Evolutionary conservation across 2,888 invertebrate species (phyloP), one percentile per base, ranked within the genome.

Genomic region (Eupithecia tripunctaria): DNA sequence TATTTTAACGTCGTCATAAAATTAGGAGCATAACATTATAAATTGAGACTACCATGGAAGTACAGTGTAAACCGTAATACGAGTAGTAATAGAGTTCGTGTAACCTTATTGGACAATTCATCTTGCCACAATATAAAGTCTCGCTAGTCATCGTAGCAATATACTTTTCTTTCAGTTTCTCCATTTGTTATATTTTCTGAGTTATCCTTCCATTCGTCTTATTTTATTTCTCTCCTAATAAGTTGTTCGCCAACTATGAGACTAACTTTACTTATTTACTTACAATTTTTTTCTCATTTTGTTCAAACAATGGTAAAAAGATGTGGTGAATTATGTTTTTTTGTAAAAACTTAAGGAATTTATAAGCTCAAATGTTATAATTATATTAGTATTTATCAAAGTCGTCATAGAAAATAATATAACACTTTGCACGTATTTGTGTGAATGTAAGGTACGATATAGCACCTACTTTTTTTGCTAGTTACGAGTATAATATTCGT

Each of bases 81-180:
- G n/a, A n/a, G n/a, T n/a, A n/a, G 12, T 56, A 25, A 25, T 56
- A 60, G 29, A 29, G 60, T 60, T 27, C 60, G 29, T 27, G 3
- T 29, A 25, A 36, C 56, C 12, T 38, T 64, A 70, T 56, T 56
- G 38, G 36, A 47, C 25, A 70, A 63, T 70, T 64, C 27, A 70
- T 51, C 69, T 56, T 51, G 29, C 36, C 10, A 51, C 25, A 70
- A 36, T 36, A 27, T 21, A 64, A 25, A 64, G 38, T 64, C 38
- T 36, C 47, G 38, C 70, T 64, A 64, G 64, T 70, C 64, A 70
- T 25, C 51, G 25, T 64, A 25, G 36, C 51, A 25, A 51, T 62
- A 68, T 38, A 69, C 51, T 70, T 51, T 70, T 36, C 56, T 36
- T 32, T 32, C 32, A 27, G 51, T 27, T 64, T 64, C 32, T 51